A percentile compares a stretch with the other conserved stretches of the same genome.
phyloP scores from a whole-genome alignment of 2,888 invertebrate species.

The Caenorhabditis sp. region DNA sequence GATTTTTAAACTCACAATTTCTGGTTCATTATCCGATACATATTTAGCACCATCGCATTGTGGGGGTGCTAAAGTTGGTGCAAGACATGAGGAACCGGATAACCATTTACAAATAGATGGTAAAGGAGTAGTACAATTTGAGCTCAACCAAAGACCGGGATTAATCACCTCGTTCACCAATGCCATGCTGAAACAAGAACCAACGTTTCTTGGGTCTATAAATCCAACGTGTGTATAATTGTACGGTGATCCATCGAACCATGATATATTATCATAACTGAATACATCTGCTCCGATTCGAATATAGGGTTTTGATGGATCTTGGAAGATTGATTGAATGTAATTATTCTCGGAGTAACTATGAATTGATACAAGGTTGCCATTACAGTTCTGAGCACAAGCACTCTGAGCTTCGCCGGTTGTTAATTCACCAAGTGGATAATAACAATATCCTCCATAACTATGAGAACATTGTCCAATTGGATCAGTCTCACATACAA shows the following conservation, averaged over 20 bases:
- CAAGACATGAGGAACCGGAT: too few species aligned
- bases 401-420: conserved; percentile 21
- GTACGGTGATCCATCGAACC: conserved; percentile 22
- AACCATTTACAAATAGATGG: conserved; percentile 31
- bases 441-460: conserved; percentile 29
- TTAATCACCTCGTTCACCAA: too few species aligned
- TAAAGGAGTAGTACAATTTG: conserved; percentile 22
- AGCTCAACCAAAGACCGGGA: conserved; percentile 35
- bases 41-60: conserved; percentile 22
- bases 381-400: conserved; percentile 28
- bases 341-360: conserved; percentile 22
- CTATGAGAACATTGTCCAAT: conserved; percentile 16
- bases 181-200: conserved; percentile 30
- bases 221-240: conserved; percentile 31
- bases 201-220: conserved; percentile 12
- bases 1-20: conserved; percentile 3
- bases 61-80: conserved; percentile 17
- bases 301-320: conserved; percentile 18
- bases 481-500: conserved; percentile 19
- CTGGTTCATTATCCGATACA: conserved; percentile 20
- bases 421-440: conserved; percentile 11
- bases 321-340: conserved; percentile 16
- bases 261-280: too few species aligned
- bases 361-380: conserved; percentile 32
- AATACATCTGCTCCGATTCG: conserved; percentile 20